A percentile compares a stretch with the other conserved stretches of the same genome.
Conservation (phyloP, 1,140 invertebrate genomes). For the Pseudomyrmex pallidus region DNA sequence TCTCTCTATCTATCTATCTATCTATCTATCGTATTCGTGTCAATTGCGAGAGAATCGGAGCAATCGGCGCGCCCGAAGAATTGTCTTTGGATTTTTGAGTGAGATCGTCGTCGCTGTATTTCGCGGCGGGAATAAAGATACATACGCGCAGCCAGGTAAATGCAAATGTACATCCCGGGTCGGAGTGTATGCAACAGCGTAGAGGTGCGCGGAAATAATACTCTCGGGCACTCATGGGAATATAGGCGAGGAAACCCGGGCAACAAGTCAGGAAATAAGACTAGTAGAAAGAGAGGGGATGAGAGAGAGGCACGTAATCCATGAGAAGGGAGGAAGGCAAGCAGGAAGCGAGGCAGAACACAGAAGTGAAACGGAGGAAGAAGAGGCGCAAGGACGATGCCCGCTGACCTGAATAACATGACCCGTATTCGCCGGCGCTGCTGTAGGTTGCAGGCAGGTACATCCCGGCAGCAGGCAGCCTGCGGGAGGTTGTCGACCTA, state of each 20-base stretch:
- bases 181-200: constrained; percentile 6
- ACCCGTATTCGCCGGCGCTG: constrained; percentile 61
- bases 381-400: constrained; percentile 47
- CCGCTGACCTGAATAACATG: constrained; percentile 69
- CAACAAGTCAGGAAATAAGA: constrained; percentile 6
- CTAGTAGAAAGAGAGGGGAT: too few relatives aligned
- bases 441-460: constrained; percentile 39
- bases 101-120: not conserved
- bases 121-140: constrained; percentile 23
- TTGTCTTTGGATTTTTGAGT: not conserved
- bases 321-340: not conserved
- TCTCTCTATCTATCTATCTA: too few relatives aligned
- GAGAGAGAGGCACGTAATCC: not conserved
- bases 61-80: not conserved
- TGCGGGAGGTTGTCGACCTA: constrained; percentile 38
- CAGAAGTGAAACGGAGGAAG: constrained; percentile 3
- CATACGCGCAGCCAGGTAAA: not conserved
- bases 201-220: constrained; percentile 41
- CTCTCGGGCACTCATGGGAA: constrained; percentile 56
- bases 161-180: constrained; percentile 2
- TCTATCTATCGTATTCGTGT: not conserved
- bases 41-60: constrained; percentile 6
- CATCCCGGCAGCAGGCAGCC: not conserved
- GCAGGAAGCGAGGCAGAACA: not conserved
- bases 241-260: not conserved